Evolutionary conservation across 92 coral and sea anemone species (phyloP).

Genomic region (Epizoanthus rinbou): DNA sequence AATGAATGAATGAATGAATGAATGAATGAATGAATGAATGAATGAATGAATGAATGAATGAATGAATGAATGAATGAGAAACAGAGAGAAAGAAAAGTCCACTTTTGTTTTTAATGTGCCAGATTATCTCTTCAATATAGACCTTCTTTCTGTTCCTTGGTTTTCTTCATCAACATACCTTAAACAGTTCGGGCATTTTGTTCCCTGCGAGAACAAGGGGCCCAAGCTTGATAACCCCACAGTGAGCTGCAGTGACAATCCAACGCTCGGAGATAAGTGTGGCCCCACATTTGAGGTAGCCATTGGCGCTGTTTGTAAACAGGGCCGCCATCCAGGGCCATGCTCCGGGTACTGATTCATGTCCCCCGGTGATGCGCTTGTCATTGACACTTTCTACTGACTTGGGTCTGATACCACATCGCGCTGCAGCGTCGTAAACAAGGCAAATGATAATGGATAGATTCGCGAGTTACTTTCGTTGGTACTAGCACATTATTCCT

Average conservation of each 20-base stretch:
- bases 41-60: too few relatives aligned
- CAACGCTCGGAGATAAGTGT: conserved; percentile 85
- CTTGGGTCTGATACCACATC: conserved; percentile 63
- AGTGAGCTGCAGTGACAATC: conserved; percentile 95
- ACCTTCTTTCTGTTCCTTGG: too few relatives aligned
- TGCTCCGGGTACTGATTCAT: conserved; percentile 79
- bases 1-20: too few relatives aligned
- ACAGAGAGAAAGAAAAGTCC: too few relatives aligned
- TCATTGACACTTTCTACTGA: conserved; percentile 56
- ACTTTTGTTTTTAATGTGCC: too few relatives aligned
- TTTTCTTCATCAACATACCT: conserved; percentile 42
- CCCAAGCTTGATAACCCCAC: conserved; percentile 66
- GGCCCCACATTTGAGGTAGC: conserved; percentile 96
- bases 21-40: too few relatives aligned
- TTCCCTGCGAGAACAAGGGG: conserved; percentile 62
- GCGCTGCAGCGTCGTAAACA: conserved; percentile 17
- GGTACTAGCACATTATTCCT: background rate
- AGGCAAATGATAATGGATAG: too few relatives aligned
- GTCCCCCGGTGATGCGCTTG: conserved; percentile 89
- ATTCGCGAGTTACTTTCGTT: background rate
- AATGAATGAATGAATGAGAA: too few relatives aligned
- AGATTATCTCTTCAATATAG: too few relatives aligned
- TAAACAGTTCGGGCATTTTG: conserved; percentile 63
- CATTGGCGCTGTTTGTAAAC: conserved; percentile 70
- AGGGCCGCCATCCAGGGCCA: conserved; percentile 99